Evolutionary conservation across 2,888 invertebrate genomes (phyloP).

Genomic region (Tridacna crocea): DNA sequence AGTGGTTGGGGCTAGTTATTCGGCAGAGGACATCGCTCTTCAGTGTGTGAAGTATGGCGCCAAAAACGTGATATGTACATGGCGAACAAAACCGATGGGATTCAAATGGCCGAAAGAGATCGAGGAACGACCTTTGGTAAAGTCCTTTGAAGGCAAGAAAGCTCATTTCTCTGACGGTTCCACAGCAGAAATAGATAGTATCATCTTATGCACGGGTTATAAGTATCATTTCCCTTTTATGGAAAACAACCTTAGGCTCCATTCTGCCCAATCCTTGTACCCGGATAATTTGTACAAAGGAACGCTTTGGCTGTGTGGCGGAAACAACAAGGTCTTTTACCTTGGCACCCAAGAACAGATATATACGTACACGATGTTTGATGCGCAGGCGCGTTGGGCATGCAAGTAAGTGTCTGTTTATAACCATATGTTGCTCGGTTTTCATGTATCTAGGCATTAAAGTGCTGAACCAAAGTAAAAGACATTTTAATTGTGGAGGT

Average conservation of each 20-base stretch:
- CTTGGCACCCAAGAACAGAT: conserved; percentile 49
- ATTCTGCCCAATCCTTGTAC: conserved; percentile 16
- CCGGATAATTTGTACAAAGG: conserved; percentile 54
- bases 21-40: conserved; percentile 52
- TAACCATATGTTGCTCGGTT: neutral
- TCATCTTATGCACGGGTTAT: conserved; percentile 49
- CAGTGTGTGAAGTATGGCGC: conserved; percentile 50
- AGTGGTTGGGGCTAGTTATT: conserved; percentile 45
- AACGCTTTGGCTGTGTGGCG: conserved; percentile 41
- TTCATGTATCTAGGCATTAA: neutral
- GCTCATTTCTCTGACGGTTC: conserved; percentile 57
- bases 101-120: conserved; percentile 55
- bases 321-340: conserved; percentile 52
- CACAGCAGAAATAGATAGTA: conserved; percentile 45
- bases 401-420: conserved; percentile 37
- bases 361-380: conserved; percentile 60
- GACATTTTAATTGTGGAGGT: neutral
- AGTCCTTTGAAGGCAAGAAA: conserved; percentile 33
- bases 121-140: conserved; percentile 49
- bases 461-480: neutral
- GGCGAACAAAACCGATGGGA: conserved; percentile 50
- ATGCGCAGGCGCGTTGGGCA: conserved; percentile 47
- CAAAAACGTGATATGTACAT: conserved; percentile 35
- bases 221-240: conserved; percentile 39
- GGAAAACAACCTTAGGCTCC: conserved; percentile 33